Base-by-base conservation (phyloP, 2,113 vertebrate species). In the Taurulus bubalis region DNA sequence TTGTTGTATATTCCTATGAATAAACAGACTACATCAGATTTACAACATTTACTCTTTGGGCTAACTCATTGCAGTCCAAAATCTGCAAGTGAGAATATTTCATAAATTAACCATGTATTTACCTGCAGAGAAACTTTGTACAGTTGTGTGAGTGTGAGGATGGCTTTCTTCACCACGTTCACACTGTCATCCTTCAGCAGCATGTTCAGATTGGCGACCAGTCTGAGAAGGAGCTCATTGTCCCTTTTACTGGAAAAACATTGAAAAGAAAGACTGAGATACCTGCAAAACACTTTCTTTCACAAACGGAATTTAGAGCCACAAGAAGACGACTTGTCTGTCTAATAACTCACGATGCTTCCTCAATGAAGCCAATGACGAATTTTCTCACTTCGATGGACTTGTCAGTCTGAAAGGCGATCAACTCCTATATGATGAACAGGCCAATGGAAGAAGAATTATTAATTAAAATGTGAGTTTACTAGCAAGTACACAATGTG, bases 351-450 rank as follows among this genome's bases (percentile, higher is more conserved):
- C 88, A 98, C 97, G 97, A 97, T 6, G 97, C 97, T 81, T 99
- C 97, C 88, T 98, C 97, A 2, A 98, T 99, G 90, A 99, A 99
- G 36, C 97, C 97, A 20, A 99, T 97, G 70, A 98, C 97, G 90
- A 97, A 97, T 51, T 98, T 98, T 11, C 96, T 95, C 55, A 98
- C 97, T 90, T 99, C 97, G 0, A 97, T 96, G 0, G 96, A 98
- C 42, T 97, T 98, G 88, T 99, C 97, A 0, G 96, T 96, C 84
- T 99, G 97, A 91, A 98, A 98, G 0, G 97, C 96, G 42, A 99
- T 97, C 72, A 98, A 96, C 90, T 98, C 97, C 97, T 98, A 80
- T 9, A 75, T 24, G 53, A 24, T 14, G 28, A 26, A 86, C 16
- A 36, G 26, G 38, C 11, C n/a, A 38, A 1, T 8, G 26, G 8